Evolutionary conservation across 2,888 invertebrate genomes (phyloP).

Genomic region (Acronicta leporina): DNA sequence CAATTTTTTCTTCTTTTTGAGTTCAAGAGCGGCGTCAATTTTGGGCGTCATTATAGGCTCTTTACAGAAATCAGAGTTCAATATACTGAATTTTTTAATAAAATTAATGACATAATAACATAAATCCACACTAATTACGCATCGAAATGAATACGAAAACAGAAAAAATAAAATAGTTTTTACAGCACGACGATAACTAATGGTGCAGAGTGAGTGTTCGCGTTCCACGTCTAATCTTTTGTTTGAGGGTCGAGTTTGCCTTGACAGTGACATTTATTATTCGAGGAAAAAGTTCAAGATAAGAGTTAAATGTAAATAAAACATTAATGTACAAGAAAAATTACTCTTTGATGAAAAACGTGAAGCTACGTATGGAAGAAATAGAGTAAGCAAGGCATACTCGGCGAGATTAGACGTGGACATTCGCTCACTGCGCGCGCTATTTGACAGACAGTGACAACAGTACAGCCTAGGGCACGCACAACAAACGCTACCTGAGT

Average conservation of each 20-base stretch:
- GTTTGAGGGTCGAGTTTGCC: constrained; percentile 64
- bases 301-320: not conserved
- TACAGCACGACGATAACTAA: constrained; percentile 89
- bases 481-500: constrained; percentile 88
- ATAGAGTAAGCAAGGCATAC: constrained; percentile 58
- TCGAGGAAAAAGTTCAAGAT: constrained; percentile 7
- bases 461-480: constrained; percentile 89
- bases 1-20: constrained; percentile 59
- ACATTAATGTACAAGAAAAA: not conserved
- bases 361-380: constrained; percentile 26
- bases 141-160: constrained; percentile 85
- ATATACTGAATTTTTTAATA: constrained; percentile 49
- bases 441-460: constrained; percentile 87
- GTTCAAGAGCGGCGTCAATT: constrained; percentile 47
- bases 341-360: not conserved
- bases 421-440: constrained; percentile 84
- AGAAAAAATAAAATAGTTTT: constrained; percentile 83
- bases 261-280: constrained; percentile 43
- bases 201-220: constrained; percentile 83
- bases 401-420: constrained; percentile 77
- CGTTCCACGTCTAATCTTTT: constrained; percentile 82
- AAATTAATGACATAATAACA: constrained; percentile 83
- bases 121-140: constrained; percentile 87
- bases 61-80: constrained; percentile 80
- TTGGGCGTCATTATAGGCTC: constrained; percentile 75